Evolutionary conservation across 2,797 vertebrate genomes (phyloP), one percentile per base, ranked within the genome.

Genomic region (Sebastes wilsoni): DNA sequence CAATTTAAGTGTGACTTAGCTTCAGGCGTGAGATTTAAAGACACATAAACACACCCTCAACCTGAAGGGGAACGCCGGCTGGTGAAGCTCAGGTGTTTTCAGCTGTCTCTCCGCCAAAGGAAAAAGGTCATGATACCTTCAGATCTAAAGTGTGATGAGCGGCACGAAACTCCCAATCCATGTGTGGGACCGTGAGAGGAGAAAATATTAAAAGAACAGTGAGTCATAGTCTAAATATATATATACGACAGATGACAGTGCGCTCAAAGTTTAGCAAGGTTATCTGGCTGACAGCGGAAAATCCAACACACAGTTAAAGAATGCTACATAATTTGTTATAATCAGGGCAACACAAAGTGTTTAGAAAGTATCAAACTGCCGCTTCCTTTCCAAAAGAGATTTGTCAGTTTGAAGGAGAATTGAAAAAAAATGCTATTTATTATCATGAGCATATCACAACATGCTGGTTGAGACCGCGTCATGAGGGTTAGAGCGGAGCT

Each of bases 211-310:
- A 86, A 85, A 74, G 75, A 83, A 75, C 67, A 77, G 30, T 80
- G 90, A 91, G 79, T 92, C 87, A 89, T 18, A 56, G 72, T 72
- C 68, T 69, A 87, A 92, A 89, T 86, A 86, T 84, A 89, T 86
- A 86, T 84, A 86, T 81, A 87, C 22, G 30, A 58, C 60, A 66
- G 72, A 90, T 81, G 86, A 84, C 75, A 46, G 16, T 27, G 25
- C 61, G 49, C 73, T 58, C 75, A 80, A 61, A 78, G 72, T 86
- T 58, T 52, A 58, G 72, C 2, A 3, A 65, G 73, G 82, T 85
- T 90, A 87, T 93, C 86, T 66, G 2, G 1, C 69, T 79, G 81
- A 77, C 60, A 72, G 74, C 52, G 79, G 75, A 89, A 92, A 90
- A 87, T 83, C 83, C 87, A 87, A 82, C 59, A 36, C 62, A 23